Evolutionary conservation across 2,888 invertebrate genomes (phyloP).

Genomic region (Nasonia oneida): DNA sequence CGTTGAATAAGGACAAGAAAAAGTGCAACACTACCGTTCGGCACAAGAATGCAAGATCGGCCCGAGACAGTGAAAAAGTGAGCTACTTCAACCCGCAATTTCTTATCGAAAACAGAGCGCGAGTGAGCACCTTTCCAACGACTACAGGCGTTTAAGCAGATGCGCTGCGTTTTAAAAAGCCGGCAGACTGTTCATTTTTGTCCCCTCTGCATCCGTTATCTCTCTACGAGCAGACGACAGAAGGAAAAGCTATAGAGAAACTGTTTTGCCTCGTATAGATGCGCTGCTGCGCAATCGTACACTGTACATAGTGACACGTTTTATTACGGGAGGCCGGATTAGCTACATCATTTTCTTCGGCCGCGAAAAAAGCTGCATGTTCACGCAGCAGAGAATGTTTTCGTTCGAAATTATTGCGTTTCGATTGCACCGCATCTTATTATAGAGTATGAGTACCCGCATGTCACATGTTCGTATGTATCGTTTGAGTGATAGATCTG

Average conservation of each 20-base stretch:
- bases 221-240: background rate
- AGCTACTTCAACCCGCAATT: slow-evolving; percentile 15
- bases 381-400: background rate
- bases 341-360: background rate
- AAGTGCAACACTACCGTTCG: background rate
- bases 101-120: slow-evolving; percentile 23
- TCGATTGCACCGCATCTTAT: background rate
- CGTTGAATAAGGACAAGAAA: background rate
- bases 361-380: background rate
- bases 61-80: slow-evolving; percentile 14
- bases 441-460: background rate
- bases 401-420: background rate
- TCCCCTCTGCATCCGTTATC: slow-evolving; percentile 37
- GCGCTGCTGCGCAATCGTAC: background rate
- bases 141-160: slow-evolving; percentile 48
- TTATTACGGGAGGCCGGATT: background rate
- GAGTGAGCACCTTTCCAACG: background rate
- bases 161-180: slow-evolving; percentile 40
- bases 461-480: background rate
- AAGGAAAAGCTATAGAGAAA: background rate
- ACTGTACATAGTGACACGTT: background rate
- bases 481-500: background rate
- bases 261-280: background rate
- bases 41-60: background rate
- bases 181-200: slow-evolving; percentile 21